phyloP scores from a whole-genome alignment of 2,113 vertebrate species.

The Microtus oregoni region DNA sequence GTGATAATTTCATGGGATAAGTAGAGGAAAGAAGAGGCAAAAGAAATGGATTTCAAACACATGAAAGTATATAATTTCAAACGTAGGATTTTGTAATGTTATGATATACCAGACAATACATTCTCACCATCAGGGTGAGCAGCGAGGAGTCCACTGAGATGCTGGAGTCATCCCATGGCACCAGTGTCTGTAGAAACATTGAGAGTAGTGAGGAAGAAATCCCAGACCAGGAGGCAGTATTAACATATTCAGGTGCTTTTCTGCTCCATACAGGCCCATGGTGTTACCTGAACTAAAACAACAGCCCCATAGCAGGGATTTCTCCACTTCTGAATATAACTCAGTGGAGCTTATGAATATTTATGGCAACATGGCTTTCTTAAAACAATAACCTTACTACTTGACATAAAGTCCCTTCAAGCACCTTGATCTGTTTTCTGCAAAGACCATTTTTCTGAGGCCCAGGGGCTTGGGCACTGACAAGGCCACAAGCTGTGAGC shows the following conservation, averaged over 20 bases:
- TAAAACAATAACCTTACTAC: neutral
- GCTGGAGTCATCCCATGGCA: neutral
- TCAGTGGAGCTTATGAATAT: slow-evolving; percentile 56
- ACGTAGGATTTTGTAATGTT: neutral
- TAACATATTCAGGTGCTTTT: neutral
- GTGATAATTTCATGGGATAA: neutral
- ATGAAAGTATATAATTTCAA: neutral
- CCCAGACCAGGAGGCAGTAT: neutral
- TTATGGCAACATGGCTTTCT: slow-evolving; percentile 27
- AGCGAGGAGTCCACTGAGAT: neutral
- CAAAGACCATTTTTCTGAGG: slow-evolving; percentile 16
- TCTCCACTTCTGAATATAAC: neutral
- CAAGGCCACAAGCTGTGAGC: neutral
- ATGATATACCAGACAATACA: neutral
- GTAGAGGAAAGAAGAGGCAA: neutral
- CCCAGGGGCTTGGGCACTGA: neutral
- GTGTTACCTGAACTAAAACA: neutral
- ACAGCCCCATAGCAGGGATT: neutral
- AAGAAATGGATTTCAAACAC: neutral
- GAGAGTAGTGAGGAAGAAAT: neutral
- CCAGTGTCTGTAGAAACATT: neutral
- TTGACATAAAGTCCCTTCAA: neutral
- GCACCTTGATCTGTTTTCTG: neutral
- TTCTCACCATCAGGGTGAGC: neutral
- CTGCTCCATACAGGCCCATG: neutral